Conservation (phyloP, 2,888 invertebrate species). For the Scaptomyza caliginosa region DNA sequence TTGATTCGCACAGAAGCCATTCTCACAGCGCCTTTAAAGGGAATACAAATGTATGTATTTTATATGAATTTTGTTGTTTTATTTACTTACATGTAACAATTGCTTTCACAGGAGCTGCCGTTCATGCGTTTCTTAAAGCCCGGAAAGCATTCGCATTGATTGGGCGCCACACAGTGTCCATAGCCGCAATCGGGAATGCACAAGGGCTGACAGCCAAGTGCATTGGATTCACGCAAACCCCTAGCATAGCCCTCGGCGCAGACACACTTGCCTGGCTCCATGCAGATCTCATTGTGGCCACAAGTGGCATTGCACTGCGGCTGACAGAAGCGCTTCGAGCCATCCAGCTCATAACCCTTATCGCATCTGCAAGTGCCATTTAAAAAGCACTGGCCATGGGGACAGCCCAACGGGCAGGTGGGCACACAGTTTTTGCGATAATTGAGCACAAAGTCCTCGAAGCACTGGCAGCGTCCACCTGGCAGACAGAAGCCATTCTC, state of each 20-base stretch:
- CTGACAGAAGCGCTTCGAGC: slow-evolving; percentile 83
- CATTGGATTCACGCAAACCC: slow-evolving; percentile 44
- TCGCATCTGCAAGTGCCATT: slow-evolving; percentile 82
- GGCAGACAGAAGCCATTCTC: slow-evolving; percentile 85
- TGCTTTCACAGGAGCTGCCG: slow-evolving; percentile 74
- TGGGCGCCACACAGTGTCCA: slow-evolving; percentile 85
- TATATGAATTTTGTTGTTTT: too few relatives aligned
- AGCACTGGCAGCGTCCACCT: slow-evolving; percentile 82
- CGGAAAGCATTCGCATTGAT: slow-evolving; percentile 84
- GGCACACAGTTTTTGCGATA: slow-evolving; percentile 78
- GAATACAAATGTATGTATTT: too few relatives aligned
- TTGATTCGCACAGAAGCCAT: slow-evolving; percentile 84
- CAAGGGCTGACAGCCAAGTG: slow-evolving; percentile 77
- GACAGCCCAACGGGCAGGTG: slow-evolving; percentile 80
- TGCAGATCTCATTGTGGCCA: slow-evolving; percentile 86
- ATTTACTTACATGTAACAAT: slow-evolving; percentile 76
- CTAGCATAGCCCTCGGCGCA: slow-evolving; percentile 78
- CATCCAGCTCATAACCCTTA: slow-evolving; percentile 82
- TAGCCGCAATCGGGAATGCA: slow-evolving; percentile 82
- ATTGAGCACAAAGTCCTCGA: slow-evolving; percentile 79
- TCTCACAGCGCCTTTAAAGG: slow-evolving; percentile 72
- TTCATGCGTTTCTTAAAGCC: slow-evolving; percentile 80
- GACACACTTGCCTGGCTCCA: slow-evolving; percentile 86
- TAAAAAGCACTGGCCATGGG: slow-evolving; percentile 82
- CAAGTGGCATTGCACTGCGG: slow-evolving; percentile 87